Evolutionary conservation across 1,140 invertebrate species (phyloP).

Genomic region (Brevipalpus yothersi): DNA sequence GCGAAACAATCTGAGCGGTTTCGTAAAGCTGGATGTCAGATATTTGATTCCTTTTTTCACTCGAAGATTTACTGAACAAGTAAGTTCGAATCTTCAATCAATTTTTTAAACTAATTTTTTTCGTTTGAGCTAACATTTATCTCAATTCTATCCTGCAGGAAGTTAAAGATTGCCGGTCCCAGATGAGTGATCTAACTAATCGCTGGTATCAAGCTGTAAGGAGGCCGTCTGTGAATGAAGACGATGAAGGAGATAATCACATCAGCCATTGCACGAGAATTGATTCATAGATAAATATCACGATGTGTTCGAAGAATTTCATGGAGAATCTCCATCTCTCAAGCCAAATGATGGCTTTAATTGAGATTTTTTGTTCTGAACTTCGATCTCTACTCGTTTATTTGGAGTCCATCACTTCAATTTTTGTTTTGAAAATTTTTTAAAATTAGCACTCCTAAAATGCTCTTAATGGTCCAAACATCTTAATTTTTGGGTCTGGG

Average conservation of each 20-base stretch:
- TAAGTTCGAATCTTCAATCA: constrained; percentile 14
- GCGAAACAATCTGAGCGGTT: constrained; percentile 35
- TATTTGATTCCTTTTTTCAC: constrained; percentile 91
- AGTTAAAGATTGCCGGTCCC: constrained; percentile 73
- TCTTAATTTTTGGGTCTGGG: no score
- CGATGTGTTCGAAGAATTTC: no score
- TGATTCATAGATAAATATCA: no score
- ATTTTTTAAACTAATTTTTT: not conserved
- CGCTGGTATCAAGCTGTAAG: constrained; percentile 87
- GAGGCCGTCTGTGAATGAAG: constrained; percentile 17
- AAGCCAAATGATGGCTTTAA: no score
- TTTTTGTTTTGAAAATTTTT: no score
- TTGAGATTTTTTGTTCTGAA: no score
- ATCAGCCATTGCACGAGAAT: not conserved
- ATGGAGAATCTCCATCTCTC: no score
- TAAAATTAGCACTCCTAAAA: no score
- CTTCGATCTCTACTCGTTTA: no score
- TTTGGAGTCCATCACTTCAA: not conserved
- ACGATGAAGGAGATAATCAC: not conserved
- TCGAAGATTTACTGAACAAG: constrained; percentile 68
- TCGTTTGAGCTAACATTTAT: not conserved
- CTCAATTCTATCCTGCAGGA: constrained; percentile 31
- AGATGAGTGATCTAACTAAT: constrained; percentile 84
- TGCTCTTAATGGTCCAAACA: no score
- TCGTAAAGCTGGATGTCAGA: constrained; percentile 67